Percentiles rank a stretch among this genome's conserved stretches.
Conservation (phyloP, 2,113 vertebrate species). For the Morone chrysops region DNA sequence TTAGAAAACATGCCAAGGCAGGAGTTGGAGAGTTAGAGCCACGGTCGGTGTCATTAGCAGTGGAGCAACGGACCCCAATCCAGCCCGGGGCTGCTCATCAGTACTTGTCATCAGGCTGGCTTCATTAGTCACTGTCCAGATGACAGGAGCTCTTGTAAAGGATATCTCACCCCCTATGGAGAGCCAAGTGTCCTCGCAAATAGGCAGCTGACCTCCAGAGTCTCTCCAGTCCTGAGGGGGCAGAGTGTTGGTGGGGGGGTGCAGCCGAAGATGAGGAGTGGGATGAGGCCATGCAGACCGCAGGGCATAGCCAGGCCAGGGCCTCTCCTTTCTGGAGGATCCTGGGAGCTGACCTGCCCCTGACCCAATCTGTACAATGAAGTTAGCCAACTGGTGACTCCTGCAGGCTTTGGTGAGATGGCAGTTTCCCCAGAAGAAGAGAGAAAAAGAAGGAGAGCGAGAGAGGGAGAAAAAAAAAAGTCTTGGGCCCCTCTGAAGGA, state of each 20-base stretch:
- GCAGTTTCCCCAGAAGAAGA: conserved; percentile 53
- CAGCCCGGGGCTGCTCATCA: conserved; percentile 82
- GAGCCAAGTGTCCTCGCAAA: conserved; percentile 81
- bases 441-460: background rate
- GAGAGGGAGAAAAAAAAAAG: background rate
- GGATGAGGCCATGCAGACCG: conserved; percentile 57
- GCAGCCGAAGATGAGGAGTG: conserved; percentile 42
- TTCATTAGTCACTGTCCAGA: conserved; percentile 85
- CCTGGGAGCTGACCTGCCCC: conserved; percentile 77
- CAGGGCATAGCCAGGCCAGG: conserved; percentile 62
- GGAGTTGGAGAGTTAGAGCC: conserved; percentile 48
- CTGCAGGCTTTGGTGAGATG: conserved; percentile 67
- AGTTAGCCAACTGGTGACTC: conserved; percentile 71
- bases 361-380: conserved; percentile 75
- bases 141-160: conserved; percentile 82
- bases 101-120: conserved; percentile 81
- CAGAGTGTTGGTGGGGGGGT: conserved; percentile 21
- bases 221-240: conserved; percentile 55
- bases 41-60: conserved; percentile 67
- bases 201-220: conserved; percentile 77
- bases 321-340: conserved; percentile 58
- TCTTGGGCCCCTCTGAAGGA: conserved; percentile 60
- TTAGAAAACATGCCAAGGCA: conserved; percentile 47
- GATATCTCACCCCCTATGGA: conserved; percentile 80
- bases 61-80: conserved; percentile 50